A percentile compares a stretch with the other conserved stretches of the same genome.
Evolutionary conservation across 2,797 vertebrate genomes (phyloP).

Genomic region (Bryconaethiops microstoma): DNA sequence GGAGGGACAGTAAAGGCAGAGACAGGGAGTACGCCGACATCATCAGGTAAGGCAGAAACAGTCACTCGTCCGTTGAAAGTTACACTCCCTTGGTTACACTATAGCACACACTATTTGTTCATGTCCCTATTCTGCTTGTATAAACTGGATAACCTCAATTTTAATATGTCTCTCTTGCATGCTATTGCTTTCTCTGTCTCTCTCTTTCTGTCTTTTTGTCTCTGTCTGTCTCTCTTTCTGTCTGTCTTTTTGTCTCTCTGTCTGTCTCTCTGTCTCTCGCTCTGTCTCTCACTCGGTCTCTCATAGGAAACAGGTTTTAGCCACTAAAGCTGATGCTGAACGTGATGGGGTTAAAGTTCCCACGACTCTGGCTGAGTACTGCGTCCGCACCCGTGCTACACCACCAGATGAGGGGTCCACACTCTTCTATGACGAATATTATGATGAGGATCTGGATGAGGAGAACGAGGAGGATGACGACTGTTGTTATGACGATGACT

Average conservation of each 20-base stretch:
- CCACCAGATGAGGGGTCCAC: conserved; percentile 90
- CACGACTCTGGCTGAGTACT: conserved; percentile 91
- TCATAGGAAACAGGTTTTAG: conserved; percentile 90
- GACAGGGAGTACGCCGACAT: conserved; percentile 93
- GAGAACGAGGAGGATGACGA: conserved; percentile 82
- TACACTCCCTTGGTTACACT: not conserved
- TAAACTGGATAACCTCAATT: not conserved
- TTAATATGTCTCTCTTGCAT: no score
- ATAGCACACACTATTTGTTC: no score
- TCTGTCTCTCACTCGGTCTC: accelerated
- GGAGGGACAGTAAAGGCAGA: conserved; percentile 94
- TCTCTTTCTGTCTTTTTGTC: no score
- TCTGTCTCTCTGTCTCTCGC: no score
- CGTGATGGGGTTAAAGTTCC: conserved; percentile 92
- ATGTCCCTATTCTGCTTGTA: not conserved
- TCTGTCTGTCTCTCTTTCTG: not conserved
- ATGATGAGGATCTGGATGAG: conserved; percentile 83
- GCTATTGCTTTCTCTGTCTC: not conserved
- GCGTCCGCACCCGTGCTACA: conserved; percentile 88
- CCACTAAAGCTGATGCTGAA: conserved; percentile 90
- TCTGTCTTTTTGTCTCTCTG: no score
- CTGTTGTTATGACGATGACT: conserved; percentile 89
- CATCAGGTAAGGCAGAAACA: conserved; percentile 81
- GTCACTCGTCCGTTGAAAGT: no score
- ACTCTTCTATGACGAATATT: conserved; percentile 93